Base-by-base conservation (phyloP, 92 coral and sea anemone species). In the Phenganax marumi region DNA sequence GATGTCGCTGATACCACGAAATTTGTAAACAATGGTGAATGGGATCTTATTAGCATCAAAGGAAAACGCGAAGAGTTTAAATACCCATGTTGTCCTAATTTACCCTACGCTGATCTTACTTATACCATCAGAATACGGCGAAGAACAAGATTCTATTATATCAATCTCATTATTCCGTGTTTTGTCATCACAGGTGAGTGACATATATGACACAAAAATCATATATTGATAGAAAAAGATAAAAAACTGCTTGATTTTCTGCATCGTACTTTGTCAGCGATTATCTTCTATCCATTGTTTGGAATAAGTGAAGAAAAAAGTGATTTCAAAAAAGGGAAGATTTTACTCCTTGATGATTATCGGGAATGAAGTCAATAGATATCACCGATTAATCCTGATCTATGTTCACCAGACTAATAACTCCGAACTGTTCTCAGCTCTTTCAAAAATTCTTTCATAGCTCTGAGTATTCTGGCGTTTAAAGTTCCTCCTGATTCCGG, bases 401-500 rank as follows among this genome's bases (percentile, higher is more conserved):
- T 68, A 10, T 19, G 53, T 26, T 53, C 54, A 43, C 23, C 13
- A 39, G 14, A 13, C 8, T 8, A 33, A 33, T 33, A 33, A 33
- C 18, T 11, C 61, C 66, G 25, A 21, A 25, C 68, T 71, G 46
- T 24, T 54, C 0, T 26, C 1, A 19, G 11, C 16, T 13, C 12
- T 18, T 79, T 33, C 58, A 25, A 3, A 26, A 79, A 14, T n/a
- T 70, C 10, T 62, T 50, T 79, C 8, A 8, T 77, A 95, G 98
- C 89, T 61, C 80, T 95, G 65, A 91, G 93, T 8, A 78, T 93
- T 50, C 71, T 93, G 83, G 90, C 97, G 48, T 93, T 93, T 84
- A 79, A 91, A 84, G 88, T 93, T 22, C 97, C 97, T 10, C 97
- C 97, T 22, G 97, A 93, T 74, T 93, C 94, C 11, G 97, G 97